Conservation (phyloP, 2,113 vertebrate genomes). For the Camelus dromedarius region DNA sequence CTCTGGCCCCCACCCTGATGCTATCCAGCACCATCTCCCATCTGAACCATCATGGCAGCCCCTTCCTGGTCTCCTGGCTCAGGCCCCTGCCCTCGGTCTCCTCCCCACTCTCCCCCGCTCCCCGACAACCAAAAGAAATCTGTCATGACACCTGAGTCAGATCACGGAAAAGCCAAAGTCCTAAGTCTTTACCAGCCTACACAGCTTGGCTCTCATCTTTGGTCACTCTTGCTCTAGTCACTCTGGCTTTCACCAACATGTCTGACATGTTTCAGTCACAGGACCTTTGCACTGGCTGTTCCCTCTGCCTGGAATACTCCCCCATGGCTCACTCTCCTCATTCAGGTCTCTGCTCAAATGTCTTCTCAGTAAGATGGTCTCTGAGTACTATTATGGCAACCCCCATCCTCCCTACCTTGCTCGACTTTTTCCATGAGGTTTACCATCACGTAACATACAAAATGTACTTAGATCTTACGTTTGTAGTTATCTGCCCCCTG, state of each 20-base stretch:
- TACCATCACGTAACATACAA: neutral
- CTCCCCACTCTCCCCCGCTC: neutral
- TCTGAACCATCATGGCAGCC: neutral
- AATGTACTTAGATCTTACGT: neutral
- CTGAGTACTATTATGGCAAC: neutral
- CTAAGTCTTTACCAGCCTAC: neutral
- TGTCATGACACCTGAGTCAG: neutral
- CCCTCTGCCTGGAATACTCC: neutral
- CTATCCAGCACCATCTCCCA: neutral
- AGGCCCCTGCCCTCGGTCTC: neutral
- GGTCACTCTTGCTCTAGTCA: neutral
- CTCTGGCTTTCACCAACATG: neutral
- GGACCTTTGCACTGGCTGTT: neutral
- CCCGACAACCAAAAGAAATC: neutral
- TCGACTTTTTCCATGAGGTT: neutral
- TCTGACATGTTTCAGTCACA: neutral
- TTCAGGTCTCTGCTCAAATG: neutral
- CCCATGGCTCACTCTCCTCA: neutral
- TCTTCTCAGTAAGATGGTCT: neutral
- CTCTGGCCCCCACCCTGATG: too few species aligned
- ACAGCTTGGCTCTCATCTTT: neutral
- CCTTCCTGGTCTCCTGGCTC: neutral
- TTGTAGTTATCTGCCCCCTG: neutral
- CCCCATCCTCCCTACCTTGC: neutral
- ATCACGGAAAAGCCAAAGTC: slow-evolving; percentile 39